phyloP scores from a whole-genome alignment of 2,797 vertebrate species.

The Mormyrus hasselquistii region DNA sequence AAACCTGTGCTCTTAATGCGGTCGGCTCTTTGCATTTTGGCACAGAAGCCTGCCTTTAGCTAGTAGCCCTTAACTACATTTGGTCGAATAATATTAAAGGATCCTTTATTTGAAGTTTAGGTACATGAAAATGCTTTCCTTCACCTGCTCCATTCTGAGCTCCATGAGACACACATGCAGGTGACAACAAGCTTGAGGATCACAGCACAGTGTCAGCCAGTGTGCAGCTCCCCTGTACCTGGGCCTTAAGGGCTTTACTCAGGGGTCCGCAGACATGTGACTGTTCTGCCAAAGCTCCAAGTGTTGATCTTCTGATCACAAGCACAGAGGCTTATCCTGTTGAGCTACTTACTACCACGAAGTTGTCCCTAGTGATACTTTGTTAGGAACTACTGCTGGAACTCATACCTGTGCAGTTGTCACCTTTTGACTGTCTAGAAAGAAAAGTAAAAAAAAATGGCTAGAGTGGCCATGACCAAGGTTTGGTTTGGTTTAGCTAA shows the following conservation, averaged over 20 bases:
- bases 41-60: background rate
- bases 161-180: background rate
- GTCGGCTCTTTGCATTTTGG: background rate
- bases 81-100: background rate
- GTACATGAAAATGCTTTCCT: background rate
- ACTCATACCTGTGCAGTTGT: background rate
- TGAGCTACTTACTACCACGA: background rate
- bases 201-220: background rate
- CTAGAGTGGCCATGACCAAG: background rate
- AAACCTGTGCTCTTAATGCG: background rate
- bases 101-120: background rate
- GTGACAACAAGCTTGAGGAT: background rate
- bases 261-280: background rate
- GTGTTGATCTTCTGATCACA: background rate
- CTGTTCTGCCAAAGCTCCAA: background rate
- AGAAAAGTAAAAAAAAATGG: background rate
- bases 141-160: background rate
- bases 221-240: background rate
- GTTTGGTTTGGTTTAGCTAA: background rate
- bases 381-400: background rate
- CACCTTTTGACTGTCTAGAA: background rate
- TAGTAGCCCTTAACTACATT: background rate
- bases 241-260: background rate
- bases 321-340: background rate
- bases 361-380: background rate